Conservation (phyloP, 2,888 invertebrate species). For the Hypena proboscidalis region DNA sequence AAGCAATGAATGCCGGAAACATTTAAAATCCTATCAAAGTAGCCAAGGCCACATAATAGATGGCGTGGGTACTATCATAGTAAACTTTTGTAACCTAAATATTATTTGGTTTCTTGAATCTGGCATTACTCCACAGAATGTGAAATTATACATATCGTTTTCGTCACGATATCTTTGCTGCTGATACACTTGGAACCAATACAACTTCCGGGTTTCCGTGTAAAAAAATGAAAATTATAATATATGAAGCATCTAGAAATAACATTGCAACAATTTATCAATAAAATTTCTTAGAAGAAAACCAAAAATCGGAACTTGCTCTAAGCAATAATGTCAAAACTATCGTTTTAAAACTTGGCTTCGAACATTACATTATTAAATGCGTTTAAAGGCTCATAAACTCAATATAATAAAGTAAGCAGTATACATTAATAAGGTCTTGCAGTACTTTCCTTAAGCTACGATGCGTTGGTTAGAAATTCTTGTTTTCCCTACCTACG, state of each 20-base stretch:
- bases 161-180: slow-evolving; percentile 10
- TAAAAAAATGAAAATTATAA: slow-evolving; percentile 1
- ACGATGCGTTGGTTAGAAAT: too few relatives aligned
- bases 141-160: slow-evolving; percentile 11
- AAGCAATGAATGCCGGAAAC: slow-evolving; percentile 11
- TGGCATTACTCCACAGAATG: slow-evolving; percentile 32
- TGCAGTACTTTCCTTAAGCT: too few relatives aligned
- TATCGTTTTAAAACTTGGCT: too few relatives aligned
- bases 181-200: slow-evolving; percentile 26
- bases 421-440: too few relatives aligned
- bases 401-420: too few relatives aligned
- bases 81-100: slow-evolving; percentile 25
- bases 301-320: too few relatives aligned
- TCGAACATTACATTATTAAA: too few relatives aligned
- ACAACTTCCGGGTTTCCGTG: slow-evolving; percentile 28
- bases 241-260: slow-evolving; percentile 11
- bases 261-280: neutral
- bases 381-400: too few relatives aligned
- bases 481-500: too few relatives aligned
- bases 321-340: too few relatives aligned
- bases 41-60: slow-evolving; percentile 22
- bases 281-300: too few relatives aligned
- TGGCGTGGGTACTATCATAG: slow-evolving; percentile 15
- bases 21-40: slow-evolving; percentile 13
- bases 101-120: slow-evolving; percentile 23